A percentile compares a stretch with the other conserved stretches of the same genome.
Conservation (phyloP, 2,113 vertebrate species). For the Eulacestoma nigropectus region DNA sequence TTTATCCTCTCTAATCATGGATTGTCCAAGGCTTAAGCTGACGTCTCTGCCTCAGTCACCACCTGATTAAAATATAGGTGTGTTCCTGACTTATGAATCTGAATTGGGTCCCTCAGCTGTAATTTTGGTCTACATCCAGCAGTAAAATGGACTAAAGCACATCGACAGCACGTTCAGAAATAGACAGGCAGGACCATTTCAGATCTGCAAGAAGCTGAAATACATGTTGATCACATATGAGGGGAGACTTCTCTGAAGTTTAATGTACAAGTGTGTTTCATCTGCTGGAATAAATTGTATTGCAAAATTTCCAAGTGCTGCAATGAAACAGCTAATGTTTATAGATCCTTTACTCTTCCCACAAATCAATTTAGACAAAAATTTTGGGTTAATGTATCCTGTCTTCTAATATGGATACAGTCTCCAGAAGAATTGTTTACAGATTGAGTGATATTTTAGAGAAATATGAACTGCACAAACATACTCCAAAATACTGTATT, state of each 20-base stretch:
- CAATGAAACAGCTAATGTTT: neutral
- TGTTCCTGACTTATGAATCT: neutral
- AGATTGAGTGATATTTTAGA: neutral
- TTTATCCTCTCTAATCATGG: neutral
- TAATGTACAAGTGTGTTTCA: constrained; percentile 1
- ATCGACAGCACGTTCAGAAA: neutral
- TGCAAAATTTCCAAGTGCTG: neutral
- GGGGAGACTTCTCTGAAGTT: constrained; percentile 19
- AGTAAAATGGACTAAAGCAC: neutral
- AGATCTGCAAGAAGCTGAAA: neutral
- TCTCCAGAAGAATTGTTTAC: neutral
- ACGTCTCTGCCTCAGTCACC: neutral
- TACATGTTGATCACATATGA: constrained; percentile 15
- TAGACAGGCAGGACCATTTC: neutral
- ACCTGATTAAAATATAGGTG: neutral
- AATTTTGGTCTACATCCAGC: accelerated
- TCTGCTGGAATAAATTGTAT: neutral
- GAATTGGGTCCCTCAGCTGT: neutral
- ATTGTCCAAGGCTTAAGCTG: neutral
- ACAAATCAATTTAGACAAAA: neutral
- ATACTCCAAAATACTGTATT: neutral
- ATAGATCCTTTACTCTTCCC: neutral
- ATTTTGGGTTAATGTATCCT: neutral
- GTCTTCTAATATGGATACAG: neutral
- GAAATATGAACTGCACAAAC: neutral